Evolutionary conservation across 2,888 invertebrate species (phyloP), one percentile per base, ranked within the genome.

Genomic region (Metallyticus violacea): DNA sequence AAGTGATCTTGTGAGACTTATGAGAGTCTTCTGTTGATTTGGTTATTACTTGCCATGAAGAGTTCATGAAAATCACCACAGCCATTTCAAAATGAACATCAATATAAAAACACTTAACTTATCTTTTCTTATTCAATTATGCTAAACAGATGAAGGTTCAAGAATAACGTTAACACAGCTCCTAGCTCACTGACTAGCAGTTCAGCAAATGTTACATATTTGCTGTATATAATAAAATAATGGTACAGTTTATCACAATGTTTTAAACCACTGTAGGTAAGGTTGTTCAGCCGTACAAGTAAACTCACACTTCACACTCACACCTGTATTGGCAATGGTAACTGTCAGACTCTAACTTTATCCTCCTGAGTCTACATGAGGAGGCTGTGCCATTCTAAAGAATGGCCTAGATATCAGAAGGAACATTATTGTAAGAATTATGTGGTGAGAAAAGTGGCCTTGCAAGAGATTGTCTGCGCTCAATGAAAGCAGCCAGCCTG

Each of bases 401-500:
- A 22, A 62, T 62, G 9, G 40, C 15, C 40, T 62, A 62, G 40
- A 9, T 62, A 62, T 62, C 40, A 15, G 40, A 62, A 62, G 40
- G 40, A 62, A 62, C 40, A 62, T 15, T 1, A 22, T 62, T 62
- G 40, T 15, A 62, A 62, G 15, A 62, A 15, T 22, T 62, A 77
- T 77, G 76, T n/a, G 83, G 77, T 28, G 83, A 25, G 83, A 84
- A 78, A 26, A 86, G 30, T 26, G 87, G 87, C 9, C 88, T 79
- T 40, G 87, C 85, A n/a, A 88, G 81, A 15, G 87, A 85, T 30
- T 87, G 86, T 77, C 88, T 86, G 85, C 92, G 90, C 88, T 91
- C 91, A 90, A 92, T 91, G 88, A 92, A 92, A 5, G 91, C 91
- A 88, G 90, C 91, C 81, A 92, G 89, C 81, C 92, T 90, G 26